Percentiles rank a stretch among this genome's conserved stretches.
Conservation (phyloP, 2,113 vertebrate genomes). For the Hylia prasina region DNA sequence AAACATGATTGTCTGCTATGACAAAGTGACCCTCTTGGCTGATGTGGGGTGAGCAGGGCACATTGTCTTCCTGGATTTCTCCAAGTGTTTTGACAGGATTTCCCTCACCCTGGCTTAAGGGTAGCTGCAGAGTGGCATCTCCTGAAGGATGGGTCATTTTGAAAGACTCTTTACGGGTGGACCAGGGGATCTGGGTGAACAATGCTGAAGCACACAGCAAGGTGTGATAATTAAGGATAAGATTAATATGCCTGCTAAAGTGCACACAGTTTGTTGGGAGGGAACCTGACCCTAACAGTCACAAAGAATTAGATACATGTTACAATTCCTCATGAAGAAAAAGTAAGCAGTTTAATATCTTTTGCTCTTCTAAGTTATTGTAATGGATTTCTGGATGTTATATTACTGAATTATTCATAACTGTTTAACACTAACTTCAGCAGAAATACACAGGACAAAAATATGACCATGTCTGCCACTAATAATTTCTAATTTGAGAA, state of each 20-base stretch:
- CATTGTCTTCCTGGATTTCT: background rate
- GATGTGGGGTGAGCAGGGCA: accelerated
- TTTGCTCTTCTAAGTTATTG: background rate
- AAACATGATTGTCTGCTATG: background rate
- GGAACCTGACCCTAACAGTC: background rate
- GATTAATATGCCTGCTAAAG: background rate
- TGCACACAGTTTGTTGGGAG: background rate
- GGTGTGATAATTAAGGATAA: background rate
- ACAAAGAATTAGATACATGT: background rate
- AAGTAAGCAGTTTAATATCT: background rate
- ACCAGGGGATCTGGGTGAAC: background rate
- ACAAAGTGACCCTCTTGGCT: background rate
- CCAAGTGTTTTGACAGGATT: background rate
- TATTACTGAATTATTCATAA: background rate
- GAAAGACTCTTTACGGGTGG: background rate
- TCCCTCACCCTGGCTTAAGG: background rate
- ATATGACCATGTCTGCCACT: background rate
- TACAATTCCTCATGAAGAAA: background rate
- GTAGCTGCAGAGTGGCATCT: background rate
- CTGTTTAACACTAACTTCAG: background rate
- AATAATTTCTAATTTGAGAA: background rate
- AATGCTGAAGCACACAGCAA: background rate
- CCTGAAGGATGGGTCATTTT: background rate
- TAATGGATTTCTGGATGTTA: background rate
- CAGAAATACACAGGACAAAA: background rate